phyloP scores from a whole-genome alignment of 1,140 invertebrate genomes.

The Myzus persicae region DNA sequence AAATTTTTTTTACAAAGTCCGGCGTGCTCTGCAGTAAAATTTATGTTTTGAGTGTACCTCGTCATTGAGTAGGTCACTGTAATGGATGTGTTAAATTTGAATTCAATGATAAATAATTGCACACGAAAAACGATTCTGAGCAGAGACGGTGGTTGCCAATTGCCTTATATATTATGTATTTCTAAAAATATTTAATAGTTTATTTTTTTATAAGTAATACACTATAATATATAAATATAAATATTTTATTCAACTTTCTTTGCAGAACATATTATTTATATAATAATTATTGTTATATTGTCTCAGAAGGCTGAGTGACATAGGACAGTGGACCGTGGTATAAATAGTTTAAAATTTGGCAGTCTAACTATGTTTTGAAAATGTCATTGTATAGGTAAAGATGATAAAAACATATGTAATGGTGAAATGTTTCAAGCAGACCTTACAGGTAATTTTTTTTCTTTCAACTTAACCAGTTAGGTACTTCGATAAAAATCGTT shows the following conservation, averaged over 20 bases:
- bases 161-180: no score
- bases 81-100: neutral
- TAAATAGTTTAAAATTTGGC: neutral
- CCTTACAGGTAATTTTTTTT: no score
- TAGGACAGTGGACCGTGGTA: no score
- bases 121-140: neutral
- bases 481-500: no score
- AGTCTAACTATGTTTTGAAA: neutral
- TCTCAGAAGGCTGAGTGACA: no score
- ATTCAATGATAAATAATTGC: neutral
- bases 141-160: neutral
- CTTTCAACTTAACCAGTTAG: no score
- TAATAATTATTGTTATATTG: neutral
- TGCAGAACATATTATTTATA: neutral
- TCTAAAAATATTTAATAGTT: neutral
- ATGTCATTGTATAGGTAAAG: neutral
- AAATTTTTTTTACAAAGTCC: neutral
- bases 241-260: no score
- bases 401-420: no score
- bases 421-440: no score
- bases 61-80: neutral
- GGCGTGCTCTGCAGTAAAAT: neutral
- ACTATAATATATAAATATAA: no score
- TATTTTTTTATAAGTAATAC: no score
- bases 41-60: neutral